Evolutionary conservation across 2,113 vertebrate genomes (phyloP).

Genomic region (Cairina moschata): DNA sequence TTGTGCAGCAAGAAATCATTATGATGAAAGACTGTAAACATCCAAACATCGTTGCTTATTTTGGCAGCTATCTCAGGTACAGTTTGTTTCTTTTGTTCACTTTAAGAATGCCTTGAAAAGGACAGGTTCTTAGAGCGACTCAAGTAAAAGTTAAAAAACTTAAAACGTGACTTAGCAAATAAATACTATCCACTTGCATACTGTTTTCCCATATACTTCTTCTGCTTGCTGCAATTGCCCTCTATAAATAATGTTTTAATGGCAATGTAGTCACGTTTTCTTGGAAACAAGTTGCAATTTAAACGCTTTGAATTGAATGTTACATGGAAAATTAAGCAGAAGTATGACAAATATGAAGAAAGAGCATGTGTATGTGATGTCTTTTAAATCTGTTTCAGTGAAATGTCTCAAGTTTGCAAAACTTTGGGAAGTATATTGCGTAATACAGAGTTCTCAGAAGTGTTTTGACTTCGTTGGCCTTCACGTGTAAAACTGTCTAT

Average conservation of each 20-base stretch:
- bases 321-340: background rate
- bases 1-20: constrained; percentile 99
- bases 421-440: background rate
- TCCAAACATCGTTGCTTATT: constrained; percentile 98
- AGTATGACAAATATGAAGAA: background rate
- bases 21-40: constrained; percentile 99
- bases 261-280: background rate
- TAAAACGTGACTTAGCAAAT: background rate
- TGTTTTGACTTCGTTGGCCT: background rate
- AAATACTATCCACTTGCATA: background rate
- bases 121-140: background rate
- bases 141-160: background rate
- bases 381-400: background rate
- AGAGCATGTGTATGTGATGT: background rate
- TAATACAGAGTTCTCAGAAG: background rate
- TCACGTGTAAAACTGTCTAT: background rate
- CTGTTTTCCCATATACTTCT: background rate
- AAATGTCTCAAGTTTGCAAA: background rate
- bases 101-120: constrained; percentile 20
- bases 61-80: constrained; percentile 99
- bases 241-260: background rate
- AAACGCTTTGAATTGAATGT: background rate
- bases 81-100: constrained; percentile 52
- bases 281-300: background rate
- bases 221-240: background rate